Evolutionary conservation across 2,888 invertebrate species (phyloP), one percentile per base, ranked within the genome.

Genomic region (Hartigia nigra): DNA sequence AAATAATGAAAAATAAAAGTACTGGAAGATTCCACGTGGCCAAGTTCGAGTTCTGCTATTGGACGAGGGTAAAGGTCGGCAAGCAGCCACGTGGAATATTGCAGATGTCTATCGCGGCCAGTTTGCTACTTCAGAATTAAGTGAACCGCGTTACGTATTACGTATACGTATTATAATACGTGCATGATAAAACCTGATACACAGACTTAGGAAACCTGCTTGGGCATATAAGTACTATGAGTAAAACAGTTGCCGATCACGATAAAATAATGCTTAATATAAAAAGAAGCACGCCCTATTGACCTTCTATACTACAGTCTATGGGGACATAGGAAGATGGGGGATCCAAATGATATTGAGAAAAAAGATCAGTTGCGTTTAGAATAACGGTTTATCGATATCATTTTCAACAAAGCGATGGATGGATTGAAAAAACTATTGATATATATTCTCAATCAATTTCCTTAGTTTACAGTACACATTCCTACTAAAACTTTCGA

Each of bases 301-400:
- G 88, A 84, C 85, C 83, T 81, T 85, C 81, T 81, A 79, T 81
- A 55, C 23, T 55, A 55, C 23, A 55, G 55, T 14, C 23, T 55
- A 55, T 23, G 23, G 23, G 55, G 55, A 23, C 23, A 55, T 23
- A 23, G 9, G 9, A 55, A 55, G 55, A 55, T 76, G 79, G 81
- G 77, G 77, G 80, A 79, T 84, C 84, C 85, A 87, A 88, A 90
- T 88, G 86, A 89, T 89, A 90, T 90, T 89, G 90, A 87, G 87
- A 90, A 55, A 5, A 55, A 23, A 23, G 23, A 55, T n/a, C 23
- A 55, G 35, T 35, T 35, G 35, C 35, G 35, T 55, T 9, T 55
- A 55, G 1, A 23, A 9, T 55, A 55, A 55, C 39, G 4, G 14
- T 39, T 39, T 39, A 39, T 39, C 39, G 39, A 39, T 14, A 39